Evolutionary conservation across 2,113 vertebrate genomes (phyloP).

Genomic region (Alligator sinensis): DNA sequence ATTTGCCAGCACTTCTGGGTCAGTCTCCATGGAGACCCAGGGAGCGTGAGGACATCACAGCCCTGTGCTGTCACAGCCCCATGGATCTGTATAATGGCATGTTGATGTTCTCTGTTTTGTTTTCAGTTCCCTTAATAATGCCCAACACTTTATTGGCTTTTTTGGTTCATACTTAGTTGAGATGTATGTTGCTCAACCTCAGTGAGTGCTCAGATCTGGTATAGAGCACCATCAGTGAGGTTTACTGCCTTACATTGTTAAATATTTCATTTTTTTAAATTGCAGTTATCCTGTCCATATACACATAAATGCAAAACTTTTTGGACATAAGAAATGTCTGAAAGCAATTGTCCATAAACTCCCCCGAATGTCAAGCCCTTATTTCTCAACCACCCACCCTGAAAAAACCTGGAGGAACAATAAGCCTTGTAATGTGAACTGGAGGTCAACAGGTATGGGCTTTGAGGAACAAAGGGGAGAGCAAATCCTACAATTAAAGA

Average conservation of each 20-base stretch:
- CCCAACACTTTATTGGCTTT: too few species aligned
- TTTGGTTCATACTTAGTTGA: too few species aligned
- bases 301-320: not conserved
- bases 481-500: not conserved
- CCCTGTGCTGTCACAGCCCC: too few species aligned
- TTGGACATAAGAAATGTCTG: too few species aligned
- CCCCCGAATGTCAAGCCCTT: not conserved
- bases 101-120: too few species aligned
- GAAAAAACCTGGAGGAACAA: not conserved
- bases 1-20: too few species aligned
- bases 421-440: not conserved
- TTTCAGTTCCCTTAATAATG: too few species aligned
- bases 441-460: not conserved
- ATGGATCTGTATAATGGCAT: too few species aligned
- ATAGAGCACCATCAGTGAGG: not conserved
- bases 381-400: not conserved
- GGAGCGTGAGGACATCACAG: too few species aligned
- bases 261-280: not conserved
- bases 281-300: not conserved
- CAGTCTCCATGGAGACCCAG: too few species aligned
- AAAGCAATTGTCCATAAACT: not conserved
- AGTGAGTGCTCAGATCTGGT: not conserved
- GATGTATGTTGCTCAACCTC: too few species aligned
- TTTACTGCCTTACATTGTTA: not conserved
- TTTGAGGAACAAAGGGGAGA: not conserved